Base-by-base conservation (phyloP, 2,113 vertebrate species). In the Glaucomys volans region DNA sequence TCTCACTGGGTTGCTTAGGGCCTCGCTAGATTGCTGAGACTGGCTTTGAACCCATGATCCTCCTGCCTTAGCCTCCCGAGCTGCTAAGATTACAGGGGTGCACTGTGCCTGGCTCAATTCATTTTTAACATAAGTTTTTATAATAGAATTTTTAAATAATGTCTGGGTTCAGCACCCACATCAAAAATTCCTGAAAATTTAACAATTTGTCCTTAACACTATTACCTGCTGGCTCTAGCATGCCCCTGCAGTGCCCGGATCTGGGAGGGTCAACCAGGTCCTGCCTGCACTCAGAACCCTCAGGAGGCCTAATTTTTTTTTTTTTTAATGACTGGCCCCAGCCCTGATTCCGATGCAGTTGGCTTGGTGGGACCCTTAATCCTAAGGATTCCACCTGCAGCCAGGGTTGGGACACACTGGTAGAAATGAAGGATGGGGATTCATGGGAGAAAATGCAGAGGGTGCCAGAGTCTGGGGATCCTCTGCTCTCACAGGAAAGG, bases 61-160 rank as follows among this genome's bases (percentile, higher is more conserved):
- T 67, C 66, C 66, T 35, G 66, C 32, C 32, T 67, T 32, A 67
- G 66, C 16, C 66, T 67, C 14, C 32, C 1, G 16, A 67, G 66
- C 20, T 16, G 14, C 66, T 67, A 32, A 6, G 32, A 35, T 67
- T 67, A 67, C 14, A 67, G 64, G 64, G 2, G 13, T 35, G 64
- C 64, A 35, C 64, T 11, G 4, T 1, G 13, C 32, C 12, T 10
- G 30, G 64, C 64, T 32, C 32, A 69, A 77, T 91, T 77, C 57
- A 50, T 26, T 40, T 91, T 91, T 90, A 37, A 17, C 52, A 37
- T 62, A 72, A 44, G 6, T 83, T 88, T 26, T 83, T 84, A 59
- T 74, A 62, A 54, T 76, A 84, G 64, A 86, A 89, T 62, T 92
- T 92, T 96, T 76, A 79, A 74, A 54, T 28, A 47, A 92, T 62